Base-by-base conservation (phyloP, 1,140 invertebrate genomes). In the Leguminivora glycinivorella region DNA sequence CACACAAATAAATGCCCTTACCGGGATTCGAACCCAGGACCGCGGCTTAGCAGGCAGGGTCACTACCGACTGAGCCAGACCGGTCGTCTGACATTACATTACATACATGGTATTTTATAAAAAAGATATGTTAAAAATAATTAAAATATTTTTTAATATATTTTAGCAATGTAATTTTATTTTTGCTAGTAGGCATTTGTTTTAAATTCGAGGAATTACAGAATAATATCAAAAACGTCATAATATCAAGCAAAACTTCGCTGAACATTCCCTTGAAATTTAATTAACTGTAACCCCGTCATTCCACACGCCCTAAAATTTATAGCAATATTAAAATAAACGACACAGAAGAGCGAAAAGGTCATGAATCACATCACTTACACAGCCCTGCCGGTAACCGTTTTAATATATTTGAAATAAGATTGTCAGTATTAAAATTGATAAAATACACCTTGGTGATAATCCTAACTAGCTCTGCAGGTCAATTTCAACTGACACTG, bases 381-480 rank as follows among this genome's bases (percentile, higher is more conserved):
- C 26, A 17, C 17, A 40, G 69, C 70, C 40, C 19, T 75, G 70
- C 70, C 69, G 76, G 67, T 73, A 78, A 78, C 67, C 72, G 71
- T 72, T 78, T 78, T 34, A 71, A 68, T 75, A 75, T 69, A 74
- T 78, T 76, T 63, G 71, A 63, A 76, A 75, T 69, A 71, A 71
- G 73, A 76, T 77, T 71, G 74, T 72, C 74, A 72, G 72, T 72
- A 74, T 75, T 77, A 75, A 79, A 79, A 75, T 77, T 79, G 56
- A 24, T 68, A 26, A 74, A 77, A 79, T 70, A 74, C 38, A 69
- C 47, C 72, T 69, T 70, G 71, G 31, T 60, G 56, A 14, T 70
- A 66, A 67, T 26, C 72, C 73, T 69, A 52, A 31, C 4, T 31
- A 14, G 25, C 14, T 34, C 24, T n/a, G 26, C n/a, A n/a, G n/a